Conservation (phyloP, 2,888 invertebrate species). For the Pachydiplax longipennis region DNA sequence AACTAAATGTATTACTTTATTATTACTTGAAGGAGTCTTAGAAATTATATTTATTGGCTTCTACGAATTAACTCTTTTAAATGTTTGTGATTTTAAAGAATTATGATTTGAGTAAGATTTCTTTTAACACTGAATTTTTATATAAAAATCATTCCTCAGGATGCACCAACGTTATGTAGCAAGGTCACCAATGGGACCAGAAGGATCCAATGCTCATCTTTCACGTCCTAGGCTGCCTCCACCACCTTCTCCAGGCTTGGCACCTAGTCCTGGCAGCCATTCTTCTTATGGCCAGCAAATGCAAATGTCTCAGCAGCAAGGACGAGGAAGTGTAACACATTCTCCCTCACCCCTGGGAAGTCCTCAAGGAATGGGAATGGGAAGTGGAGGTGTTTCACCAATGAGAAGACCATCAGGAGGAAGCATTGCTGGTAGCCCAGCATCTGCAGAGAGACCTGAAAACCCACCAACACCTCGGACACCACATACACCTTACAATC, state of each 20-base stretch:
- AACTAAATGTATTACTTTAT: too few species aligned
- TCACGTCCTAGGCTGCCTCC: conserved; percentile 17
- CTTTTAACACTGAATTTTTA: too few species aligned
- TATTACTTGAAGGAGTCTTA: too few species aligned
- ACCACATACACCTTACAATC: conserved; percentile 58
- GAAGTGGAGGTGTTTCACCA: conserved; percentile 53
- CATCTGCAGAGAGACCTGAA: conserved; percentile 68
- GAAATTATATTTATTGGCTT: too few species aligned
- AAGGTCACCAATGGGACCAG: conserved; percentile 12
- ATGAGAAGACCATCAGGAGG: conserved; percentile 63
- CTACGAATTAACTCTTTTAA: too few species aligned
- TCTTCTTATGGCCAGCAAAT: not conserved
- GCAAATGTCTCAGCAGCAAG: conserved; percentile 56
- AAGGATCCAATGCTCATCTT: not conserved
- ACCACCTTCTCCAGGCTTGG: conserved; percentile 15
- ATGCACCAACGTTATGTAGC: conserved; percentile 28
- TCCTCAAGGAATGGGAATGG: conserved; percentile 50
- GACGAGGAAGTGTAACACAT: conserved; percentile 15
- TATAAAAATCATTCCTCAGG: not conserved
- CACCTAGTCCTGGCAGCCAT: conserved; percentile 22
- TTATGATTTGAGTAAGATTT: too few species aligned
- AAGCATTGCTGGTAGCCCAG: conserved; percentile 61
- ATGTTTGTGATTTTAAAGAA: too few species aligned
- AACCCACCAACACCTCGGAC: conserved; percentile 66
- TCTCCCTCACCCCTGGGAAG: conserved; percentile 43